These are phyloP conservation scores for Bovichtus variegatus DNA, from an alignment of 2,797 vertebrate genomes.

Conservation along the genomic window DNA sequence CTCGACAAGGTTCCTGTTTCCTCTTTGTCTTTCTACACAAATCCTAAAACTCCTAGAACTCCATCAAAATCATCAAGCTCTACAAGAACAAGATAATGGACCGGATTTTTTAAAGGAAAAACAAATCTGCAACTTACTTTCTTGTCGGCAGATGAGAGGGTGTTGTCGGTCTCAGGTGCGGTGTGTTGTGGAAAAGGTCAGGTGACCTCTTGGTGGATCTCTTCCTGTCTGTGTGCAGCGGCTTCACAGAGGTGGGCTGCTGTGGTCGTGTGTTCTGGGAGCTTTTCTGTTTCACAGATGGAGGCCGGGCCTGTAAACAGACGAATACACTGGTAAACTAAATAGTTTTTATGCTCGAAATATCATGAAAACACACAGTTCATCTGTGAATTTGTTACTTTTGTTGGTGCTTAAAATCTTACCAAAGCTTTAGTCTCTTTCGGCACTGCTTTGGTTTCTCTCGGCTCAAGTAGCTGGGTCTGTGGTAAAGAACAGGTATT, in stretches of 20 bases:
- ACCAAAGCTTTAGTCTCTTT: slow-evolving; percentile 58
- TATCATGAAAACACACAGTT: slow-evolving; percentile 1
- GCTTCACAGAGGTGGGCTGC: slow-evolving; percentile 16
- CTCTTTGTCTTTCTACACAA: neutral
- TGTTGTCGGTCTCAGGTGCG: slow-evolving; percentile 20
- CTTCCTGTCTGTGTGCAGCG: slow-evolving; percentile 31
- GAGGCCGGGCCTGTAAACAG: slow-evolving; percentile 57
- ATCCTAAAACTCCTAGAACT: neutral
- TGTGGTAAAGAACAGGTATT: slow-evolving; percentile 21
- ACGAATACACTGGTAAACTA: neutral
- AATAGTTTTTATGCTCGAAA: neutral
- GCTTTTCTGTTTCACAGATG: slow-evolving; percentile 60
- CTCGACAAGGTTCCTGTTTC: neutral
- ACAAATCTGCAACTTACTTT: slow-evolving; percentile 29
- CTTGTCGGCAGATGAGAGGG: slow-evolving; percentile 4
- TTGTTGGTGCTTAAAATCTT: neutral
- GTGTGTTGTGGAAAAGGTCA: slow-evolving; percentile 29
- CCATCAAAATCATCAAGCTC: neutral
- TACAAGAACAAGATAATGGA: neutral
- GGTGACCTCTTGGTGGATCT: slow-evolving; percentile 53
- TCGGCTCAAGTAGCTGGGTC: slow-evolving; percentile 39
- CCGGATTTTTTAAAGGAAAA: neutral
- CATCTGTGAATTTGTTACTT: neutral
- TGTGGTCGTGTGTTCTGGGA: slow-evolving; percentile 20
- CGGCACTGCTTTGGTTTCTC: slow-evolving; percentile 41